Evolutionary conservation across 2,888 invertebrate species (phyloP).

Genomic region (Chorisops tibialis): DNA sequence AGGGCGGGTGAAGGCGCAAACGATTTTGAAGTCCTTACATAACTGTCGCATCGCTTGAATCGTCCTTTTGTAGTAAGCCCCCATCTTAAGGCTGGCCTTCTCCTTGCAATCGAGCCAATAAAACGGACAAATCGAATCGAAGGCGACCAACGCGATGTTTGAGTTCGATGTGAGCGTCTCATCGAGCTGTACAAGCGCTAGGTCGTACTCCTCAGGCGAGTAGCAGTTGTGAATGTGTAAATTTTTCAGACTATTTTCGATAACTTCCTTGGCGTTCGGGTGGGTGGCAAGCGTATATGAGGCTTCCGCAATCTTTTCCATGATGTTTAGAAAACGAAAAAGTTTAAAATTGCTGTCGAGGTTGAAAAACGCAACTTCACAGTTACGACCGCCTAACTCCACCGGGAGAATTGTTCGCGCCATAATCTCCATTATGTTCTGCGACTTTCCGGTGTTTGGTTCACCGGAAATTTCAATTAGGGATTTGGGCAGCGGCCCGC

Average conservation of each 20-base stretch:
- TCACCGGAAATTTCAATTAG: constrained; percentile 55
- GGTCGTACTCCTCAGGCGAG: constrained; percentile 38
- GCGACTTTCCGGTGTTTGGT: constrained; percentile 53
- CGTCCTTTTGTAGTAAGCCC: constrained; percentile 38
- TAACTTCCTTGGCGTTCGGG: constrained; percentile 27
- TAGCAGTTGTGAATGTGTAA: constrained; percentile 38
- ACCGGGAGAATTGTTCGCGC: constrained; percentile 53
- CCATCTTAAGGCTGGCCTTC: constrained; percentile 35
- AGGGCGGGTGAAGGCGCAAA: constrained; percentile 39
- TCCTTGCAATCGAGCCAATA: constrained; percentile 50
- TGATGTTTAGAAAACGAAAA: constrained; percentile 44
- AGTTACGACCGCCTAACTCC: constrained; percentile 49
- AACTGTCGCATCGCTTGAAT: constrained; percentile 35
- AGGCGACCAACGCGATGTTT: constrained; percentile 51
- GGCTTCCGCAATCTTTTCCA: constrained; percentile 42
- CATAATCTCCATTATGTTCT: constrained; percentile 53
- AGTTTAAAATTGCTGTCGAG: constrained; percentile 54
- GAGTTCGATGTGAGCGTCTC: constrained; percentile 48
- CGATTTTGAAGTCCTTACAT: constrained; percentile 38
- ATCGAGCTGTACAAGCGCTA: constrained; percentile 42
- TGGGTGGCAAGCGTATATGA: neutral
- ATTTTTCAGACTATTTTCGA: constrained; percentile 35
- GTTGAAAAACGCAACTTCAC: constrained; percentile 53
- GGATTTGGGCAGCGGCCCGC: constrained; percentile 48
- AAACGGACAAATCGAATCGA: constrained; percentile 55